phyloP scores from a whole-genome alignment of 2,113 vertebrate species.

The Strix uralensis region DNA sequence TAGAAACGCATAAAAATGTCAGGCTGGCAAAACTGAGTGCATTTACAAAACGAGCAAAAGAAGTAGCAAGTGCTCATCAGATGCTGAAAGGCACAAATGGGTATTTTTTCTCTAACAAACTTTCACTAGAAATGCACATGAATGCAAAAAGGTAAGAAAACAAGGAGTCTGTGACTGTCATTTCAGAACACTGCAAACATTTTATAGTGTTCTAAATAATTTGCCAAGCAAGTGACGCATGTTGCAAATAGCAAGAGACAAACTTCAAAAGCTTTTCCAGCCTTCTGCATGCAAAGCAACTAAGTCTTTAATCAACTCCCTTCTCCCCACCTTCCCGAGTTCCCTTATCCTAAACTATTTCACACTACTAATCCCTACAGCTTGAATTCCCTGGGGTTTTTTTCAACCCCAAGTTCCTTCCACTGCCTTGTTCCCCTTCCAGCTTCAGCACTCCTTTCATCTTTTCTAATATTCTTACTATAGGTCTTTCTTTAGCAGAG shows the following conservation, averaged over 20 bases:
- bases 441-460: not conserved
- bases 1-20: not conserved
- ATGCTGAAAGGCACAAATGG: not conserved
- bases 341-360: slow-evolving; percentile 13
- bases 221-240: not conserved
- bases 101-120: not conserved
- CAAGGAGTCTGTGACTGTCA: not conserved
- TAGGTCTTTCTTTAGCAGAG: not conserved
- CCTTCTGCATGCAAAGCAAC: not conserved
- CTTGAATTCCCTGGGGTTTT: not conserved
- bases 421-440: not conserved
- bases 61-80: not conserved
- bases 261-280: slow-evolving; percentile 26
- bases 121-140: not conserved
- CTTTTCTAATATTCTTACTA: not conserved
- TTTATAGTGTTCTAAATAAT: not conserved
- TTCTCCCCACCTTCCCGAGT: not conserved
- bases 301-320: not conserved
- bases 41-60: not conserved
- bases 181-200: not conserved
- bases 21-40: not conserved
- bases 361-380: not conserved
- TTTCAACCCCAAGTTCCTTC: not conserved
- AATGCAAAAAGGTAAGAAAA: not conserved
- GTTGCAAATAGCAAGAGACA: slow-evolving; percentile 25